Base-by-base conservation (phyloP, 2,888 invertebrate genomes). In the Thumatha senex region DNA sequence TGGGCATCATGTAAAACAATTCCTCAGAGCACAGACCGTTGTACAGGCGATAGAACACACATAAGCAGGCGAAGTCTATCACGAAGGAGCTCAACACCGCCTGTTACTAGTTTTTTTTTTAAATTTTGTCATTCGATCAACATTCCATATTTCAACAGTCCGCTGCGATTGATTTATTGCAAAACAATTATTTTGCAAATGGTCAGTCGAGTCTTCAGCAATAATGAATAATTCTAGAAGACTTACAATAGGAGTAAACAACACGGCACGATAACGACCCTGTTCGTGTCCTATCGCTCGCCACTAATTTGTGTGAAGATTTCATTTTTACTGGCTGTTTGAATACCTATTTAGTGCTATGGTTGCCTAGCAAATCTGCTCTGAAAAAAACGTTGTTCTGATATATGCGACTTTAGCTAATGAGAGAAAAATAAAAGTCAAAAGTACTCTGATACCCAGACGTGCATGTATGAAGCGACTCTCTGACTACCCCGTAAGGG, bases 141-240 rank as follows among this genome's bases (percentile, higher is more conserved):
- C 44, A 54, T 51, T 51, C 36, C 42, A 35, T 14, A 44, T 67
- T 63, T 55, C 48, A 14, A 38, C 48, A 61, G 42, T 33, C 13
- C 41, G 8, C 35, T 24, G 18, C 5, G 18, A 24, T 24, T 24
- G 18, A 24, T 24, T 49, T 33, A 18, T 51, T 42, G 47, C 48
- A 52, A 60, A 45, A 53, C 18, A 40, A 43, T 51, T 30, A 46
- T 42, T 33, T 49, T 51, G 46, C 46, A 49, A 55, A 51, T 46
- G 18, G 35, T 34, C 12, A 12, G 35, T 24, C 13, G 15, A 12
- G 12, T 40, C 39, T 59, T 48, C 51, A 40, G 54, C 50, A 60
- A 62, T 56, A 59, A 51, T 53, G 66, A 64, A 62, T 24, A 24
- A 24, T 66, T 40, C 49, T 51, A 62, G 49, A 64, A 59, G 55